A percentile compares a stretch with the other conserved stretches of the same genome.
These are phyloP conservation scores for Dreissena polymorpha DNA, from an alignment of 1,140 invertebrate species.

Conservation along the genomic window DNA sequence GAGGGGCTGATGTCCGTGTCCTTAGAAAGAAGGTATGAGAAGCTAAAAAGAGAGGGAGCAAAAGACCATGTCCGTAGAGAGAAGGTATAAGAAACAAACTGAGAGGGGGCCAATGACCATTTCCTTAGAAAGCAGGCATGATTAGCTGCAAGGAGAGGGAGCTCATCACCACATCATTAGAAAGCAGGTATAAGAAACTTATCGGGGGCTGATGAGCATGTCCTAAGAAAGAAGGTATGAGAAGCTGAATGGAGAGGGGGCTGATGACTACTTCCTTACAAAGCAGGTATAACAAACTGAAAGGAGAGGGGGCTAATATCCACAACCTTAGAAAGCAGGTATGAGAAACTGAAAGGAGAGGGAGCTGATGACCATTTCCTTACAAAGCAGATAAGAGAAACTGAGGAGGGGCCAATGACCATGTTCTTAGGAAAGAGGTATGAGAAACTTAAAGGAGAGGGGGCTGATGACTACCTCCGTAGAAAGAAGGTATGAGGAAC, in stretches of 20 bases:
- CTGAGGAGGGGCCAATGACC: too few species aligned
- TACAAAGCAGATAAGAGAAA: slow-evolving; percentile 9
- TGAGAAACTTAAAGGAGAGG: slow-evolving; percentile 88
- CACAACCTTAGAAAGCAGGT: background rate
- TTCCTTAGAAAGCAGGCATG: background rate
- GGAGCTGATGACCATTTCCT: background rate
- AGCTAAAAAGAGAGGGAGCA: background rate
- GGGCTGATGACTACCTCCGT: slow-evolving; percentile 91
- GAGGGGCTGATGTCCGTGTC: slow-evolving; percentile 90
- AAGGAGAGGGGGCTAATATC: background rate
- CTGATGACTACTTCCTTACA: background rate
- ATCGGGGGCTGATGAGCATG: background rate
- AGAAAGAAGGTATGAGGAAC: slow-evolving; percentile 85
- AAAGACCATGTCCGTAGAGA: background rate
- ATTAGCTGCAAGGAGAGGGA: too few species aligned
- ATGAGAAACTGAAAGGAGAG: too few species aligned
- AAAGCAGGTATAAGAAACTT: background rate
- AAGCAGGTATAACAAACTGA: background rate
- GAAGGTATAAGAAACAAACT: background rate
- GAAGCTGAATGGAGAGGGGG: background rate
- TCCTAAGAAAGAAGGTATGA: slow-evolving; percentile 11
- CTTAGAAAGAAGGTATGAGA: slow-evolving; percentile 87
- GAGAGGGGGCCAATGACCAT: background rate
- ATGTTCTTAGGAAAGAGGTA: slow-evolving; percentile 81
- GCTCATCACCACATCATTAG: background rate